Conservation (phyloP, 1,140 invertebrate species). For the Grapholita molesta region DNA sequence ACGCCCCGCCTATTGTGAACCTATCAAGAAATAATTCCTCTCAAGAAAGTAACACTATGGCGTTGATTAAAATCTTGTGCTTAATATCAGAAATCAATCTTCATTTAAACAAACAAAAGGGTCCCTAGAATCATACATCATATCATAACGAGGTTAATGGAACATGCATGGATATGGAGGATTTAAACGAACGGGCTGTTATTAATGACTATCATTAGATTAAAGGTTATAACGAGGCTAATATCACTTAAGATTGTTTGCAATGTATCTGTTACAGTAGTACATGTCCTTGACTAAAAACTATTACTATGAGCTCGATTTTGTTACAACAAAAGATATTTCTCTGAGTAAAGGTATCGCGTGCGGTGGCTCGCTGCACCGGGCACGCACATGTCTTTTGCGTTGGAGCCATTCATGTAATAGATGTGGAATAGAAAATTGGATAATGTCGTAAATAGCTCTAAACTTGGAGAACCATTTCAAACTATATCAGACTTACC, state of each 20-base stretch:
- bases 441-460: slow-evolving; percentile 59
- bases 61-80: slow-evolving; percentile 26
- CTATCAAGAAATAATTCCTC: slow-evolving; percentile 23
- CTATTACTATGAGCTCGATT: not conserved
- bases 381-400: slow-evolving; percentile 46
- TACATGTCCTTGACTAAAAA: not conserved
- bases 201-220: slow-evolving; percentile 14
- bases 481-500: slow-evolving; percentile 34
- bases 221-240: slow-evolving; percentile 5
- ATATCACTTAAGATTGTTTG: not conserved
- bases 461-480: slow-evolving; percentile 30
- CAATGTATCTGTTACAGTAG: not conserved
- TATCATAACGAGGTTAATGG: slow-evolving; percentile 36
- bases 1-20: slow-evolving; percentile 28
- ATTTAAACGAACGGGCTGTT: not conserved
- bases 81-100: slow-evolving; percentile 36
- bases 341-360: slow-evolving; percentile 33
- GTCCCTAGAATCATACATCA: slow-evolving; percentile 27
- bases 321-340: not conserved
- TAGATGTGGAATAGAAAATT: slow-evolving; percentile 57
- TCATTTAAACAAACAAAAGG: slow-evolving; percentile 32
- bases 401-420: slow-evolving; percentile 45
- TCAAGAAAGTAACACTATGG: slow-evolving; percentile 25
- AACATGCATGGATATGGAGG: slow-evolving; percentile 26
- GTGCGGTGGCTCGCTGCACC: slow-evolving; percentile 40